Percentiles rank a stretch among this genome's conserved stretches.
phyloP scores from a whole-genome alignment of 1,140 invertebrate genomes.

The Agrilus planipennis region DNA sequence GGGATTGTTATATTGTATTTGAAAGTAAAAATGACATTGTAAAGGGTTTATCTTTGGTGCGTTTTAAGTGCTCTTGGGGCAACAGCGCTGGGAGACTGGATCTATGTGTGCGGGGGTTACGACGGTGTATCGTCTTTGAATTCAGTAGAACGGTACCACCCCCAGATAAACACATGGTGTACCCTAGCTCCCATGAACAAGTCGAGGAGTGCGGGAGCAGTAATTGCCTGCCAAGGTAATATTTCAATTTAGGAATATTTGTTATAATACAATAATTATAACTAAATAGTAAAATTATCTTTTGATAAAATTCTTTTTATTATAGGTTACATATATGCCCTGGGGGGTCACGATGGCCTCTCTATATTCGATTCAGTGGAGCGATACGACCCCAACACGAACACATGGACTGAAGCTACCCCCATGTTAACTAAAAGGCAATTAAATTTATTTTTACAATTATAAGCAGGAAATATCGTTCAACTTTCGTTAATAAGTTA shows the following conservation, averaged over 20 bases:
- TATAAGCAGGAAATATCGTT: too few relatives aligned
- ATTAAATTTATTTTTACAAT: too few relatives aligned
- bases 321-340: constrained; percentile 62
- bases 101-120: constrained; percentile 84
- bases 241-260: too few relatives aligned
- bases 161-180: constrained; percentile 61
- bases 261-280: neutral
- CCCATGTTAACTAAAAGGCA: constrained; percentile 66
- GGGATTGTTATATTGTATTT: too few relatives aligned
- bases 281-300: neutral
- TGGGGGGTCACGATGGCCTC: constrained; percentile 79
- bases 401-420: constrained; percentile 62
- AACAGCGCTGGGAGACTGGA: constrained; percentile 63
- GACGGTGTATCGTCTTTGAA: constrained; percentile 79
- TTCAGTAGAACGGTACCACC: constrained; percentile 75
- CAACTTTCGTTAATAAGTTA: too few relatives aligned
- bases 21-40: neutral
- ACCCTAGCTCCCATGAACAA: constrained; percentile 74
- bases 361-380: constrained; percentile 85
- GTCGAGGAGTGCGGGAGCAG: constrained; percentile 79
- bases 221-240: constrained; percentile 56
- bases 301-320: constrained; percentile 11
- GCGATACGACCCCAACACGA: constrained; percentile 62
- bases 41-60: neutral
- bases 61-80: constrained; percentile 66